Evolutionary conservation across 2,888 invertebrate genomes (phyloP).

Genomic region (Polietes domitor): DNA sequence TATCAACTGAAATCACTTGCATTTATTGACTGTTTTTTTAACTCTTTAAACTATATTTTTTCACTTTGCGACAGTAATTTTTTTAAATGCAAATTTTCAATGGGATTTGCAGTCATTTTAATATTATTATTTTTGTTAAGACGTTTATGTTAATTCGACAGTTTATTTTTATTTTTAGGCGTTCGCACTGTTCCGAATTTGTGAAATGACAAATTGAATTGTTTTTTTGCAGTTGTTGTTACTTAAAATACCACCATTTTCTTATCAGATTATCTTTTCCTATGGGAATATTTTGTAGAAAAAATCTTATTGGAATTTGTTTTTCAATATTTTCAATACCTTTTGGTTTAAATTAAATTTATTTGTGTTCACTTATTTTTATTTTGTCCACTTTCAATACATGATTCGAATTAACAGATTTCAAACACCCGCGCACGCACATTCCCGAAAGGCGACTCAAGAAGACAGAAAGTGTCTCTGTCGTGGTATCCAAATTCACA

Average conservation of each 20-base stretch:
- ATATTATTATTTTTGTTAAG: background rate
- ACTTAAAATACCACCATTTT: background rate
- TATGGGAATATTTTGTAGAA: background rate
- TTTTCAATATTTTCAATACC: constrained; percentile 8
- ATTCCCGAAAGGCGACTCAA: constrained; percentile 47
- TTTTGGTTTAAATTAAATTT: constrained; percentile 13
- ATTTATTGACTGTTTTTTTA: too few relatives aligned
- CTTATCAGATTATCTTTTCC: background rate
- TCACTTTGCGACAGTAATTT: too few relatives aligned
- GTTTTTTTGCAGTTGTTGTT: background rate
- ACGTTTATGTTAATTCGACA: too few relatives aligned
- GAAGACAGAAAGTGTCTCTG: constrained; percentile 53
- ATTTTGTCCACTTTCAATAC: constrained; percentile 23
- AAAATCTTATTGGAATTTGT: constrained; percentile 19
- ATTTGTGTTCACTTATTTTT: constrained; percentile 10
- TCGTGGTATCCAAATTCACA: constrained; percentile 39
- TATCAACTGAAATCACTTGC: too few relatives aligned
- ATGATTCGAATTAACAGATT: constrained; percentile 30
- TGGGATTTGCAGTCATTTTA: too few relatives aligned
- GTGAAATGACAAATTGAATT: too few relatives aligned
- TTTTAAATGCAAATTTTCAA: too few relatives aligned
- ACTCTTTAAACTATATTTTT: too few relatives aligned
- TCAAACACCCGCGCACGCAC: constrained; percentile 63
- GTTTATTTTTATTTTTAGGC: too few relatives aligned
- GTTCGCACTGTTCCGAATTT: too few relatives aligned